Evolutionary conservation across 2,797 vertebrate species (phyloP), one percentile per base, ranked within the genome.

Genomic region (Alcedo atthis): DNA sequence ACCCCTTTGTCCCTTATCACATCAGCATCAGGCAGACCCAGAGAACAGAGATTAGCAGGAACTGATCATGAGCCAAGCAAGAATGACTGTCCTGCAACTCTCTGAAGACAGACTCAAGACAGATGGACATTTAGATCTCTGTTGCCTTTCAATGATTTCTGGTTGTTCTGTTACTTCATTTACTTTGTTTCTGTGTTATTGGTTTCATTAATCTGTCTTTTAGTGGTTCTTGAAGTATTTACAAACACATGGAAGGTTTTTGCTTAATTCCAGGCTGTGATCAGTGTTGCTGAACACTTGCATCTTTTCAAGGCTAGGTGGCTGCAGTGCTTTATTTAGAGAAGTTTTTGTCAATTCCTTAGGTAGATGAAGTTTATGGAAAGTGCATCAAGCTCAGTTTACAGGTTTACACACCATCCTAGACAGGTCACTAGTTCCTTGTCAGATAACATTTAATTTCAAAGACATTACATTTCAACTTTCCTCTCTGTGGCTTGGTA

Each of bases 301-400:
- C 91, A 91, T 90, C 87, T 92, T 93, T 91, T 87, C 87, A 93
- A 92, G 94, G 94, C 92, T 95, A 93, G 92, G 82, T 95, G 93
- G 94, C 93, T 91, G 89, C 93, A 96, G 87, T 90, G 94, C 85
- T 87, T 93, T 95, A 91, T 86, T 87, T 92, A 87, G 92, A 81
- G 33, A 62, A 89, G 33, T 20, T 83, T 87, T 77, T 92, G 48
- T 83, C 24, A 51, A 45, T 22, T 77, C 33, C 25, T 87, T 66
- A 45, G 2, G 6, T 49, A 37, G 70, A 51, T 81, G 35, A 76
- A 57, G 28, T 66, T 77, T 85, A n/a, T 55, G 24, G 43, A 35
- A 25, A 68, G 58, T 58, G 48, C 43, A 77, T 54, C 17, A 62
- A 69, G 35, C 63, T 51, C 30, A 33, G 1, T 59, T 83, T 63